These are phyloP conservation scores for Drosophila sp. DNA, from an alignment of 1,140 invertebrate genomes.

Conservation along the genomic window DNA sequence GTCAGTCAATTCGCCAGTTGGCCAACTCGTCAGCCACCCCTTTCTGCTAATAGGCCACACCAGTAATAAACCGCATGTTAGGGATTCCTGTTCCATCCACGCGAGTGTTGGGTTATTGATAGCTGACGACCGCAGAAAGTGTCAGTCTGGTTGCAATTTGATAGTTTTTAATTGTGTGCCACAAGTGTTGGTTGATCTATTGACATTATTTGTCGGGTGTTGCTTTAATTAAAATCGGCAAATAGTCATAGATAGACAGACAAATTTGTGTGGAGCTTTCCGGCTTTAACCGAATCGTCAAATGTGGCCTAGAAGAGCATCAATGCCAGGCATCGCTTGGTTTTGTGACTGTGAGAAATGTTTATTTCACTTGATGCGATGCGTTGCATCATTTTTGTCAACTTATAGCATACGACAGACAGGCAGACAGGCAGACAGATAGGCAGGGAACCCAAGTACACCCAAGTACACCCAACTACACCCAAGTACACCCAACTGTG, in stretches of 20 bases:
- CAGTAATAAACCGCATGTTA: slow-evolving; percentile 66
- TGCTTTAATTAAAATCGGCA: slow-evolving; percentile 63
- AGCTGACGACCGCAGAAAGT: slow-evolving; percentile 64
- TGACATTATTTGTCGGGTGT: slow-evolving; percentile 65
- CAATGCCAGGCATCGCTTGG: slow-evolving; percentile 24
- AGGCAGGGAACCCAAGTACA: slow-evolving; percentile 26
- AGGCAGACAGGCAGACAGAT: slow-evolving; percentile 2
- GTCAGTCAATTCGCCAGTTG: not conserved
- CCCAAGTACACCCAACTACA: too few species aligned
- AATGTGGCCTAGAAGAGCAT: slow-evolving; percentile 10
- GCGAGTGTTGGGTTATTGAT: slow-evolving; percentile 64
- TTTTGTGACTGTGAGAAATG: slow-evolving; percentile 33
- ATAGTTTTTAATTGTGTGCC: slow-evolving; percentile 65
- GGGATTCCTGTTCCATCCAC: slow-evolving; percentile 61
- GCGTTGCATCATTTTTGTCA: slow-evolving; percentile 39
- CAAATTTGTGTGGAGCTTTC: slow-evolving; percentile 4
- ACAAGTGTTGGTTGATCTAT: slow-evolving; percentile 70
- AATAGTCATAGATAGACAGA: slow-evolving; percentile 46
- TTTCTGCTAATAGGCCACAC: not conserved
- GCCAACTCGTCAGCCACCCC: not conserved
- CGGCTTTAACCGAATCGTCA: not conserved
- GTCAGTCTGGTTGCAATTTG: slow-evolving; percentile 45
- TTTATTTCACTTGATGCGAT: slow-evolving; percentile 19
- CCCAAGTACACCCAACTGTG: slow-evolving; percentile 64
- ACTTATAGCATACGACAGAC: slow-evolving; percentile 23